These are phyloP conservation scores for Nomada flava DNA, from an alignment of 2,888 invertebrate species.

Conservation along the genomic window DNA sequence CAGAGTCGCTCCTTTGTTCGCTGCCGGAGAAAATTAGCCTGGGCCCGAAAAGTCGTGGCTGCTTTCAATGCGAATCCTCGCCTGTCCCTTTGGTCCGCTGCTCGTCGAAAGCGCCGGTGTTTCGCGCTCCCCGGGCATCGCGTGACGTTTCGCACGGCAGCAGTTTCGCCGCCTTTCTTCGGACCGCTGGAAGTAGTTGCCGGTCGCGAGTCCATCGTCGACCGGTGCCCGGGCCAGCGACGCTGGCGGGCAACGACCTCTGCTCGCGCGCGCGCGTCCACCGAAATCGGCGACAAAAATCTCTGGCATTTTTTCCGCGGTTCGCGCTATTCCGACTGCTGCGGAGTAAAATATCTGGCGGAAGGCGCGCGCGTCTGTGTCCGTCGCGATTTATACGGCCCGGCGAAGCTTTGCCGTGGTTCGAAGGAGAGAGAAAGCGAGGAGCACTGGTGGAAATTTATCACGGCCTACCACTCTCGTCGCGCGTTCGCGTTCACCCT, in stretches of 20 bases:
- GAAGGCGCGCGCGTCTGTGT: slow-evolving; percentile 14
- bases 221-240: background rate
- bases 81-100: background rate
- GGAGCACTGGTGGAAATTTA: slow-evolving; percentile 64
- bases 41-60: slow-evolving; percentile 3
- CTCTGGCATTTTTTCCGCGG: slow-evolving; percentile 25
- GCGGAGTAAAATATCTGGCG: slow-evolving; percentile 56
- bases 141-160: slow-evolving; percentile 31
- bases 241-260: slow-evolving; percentile 22
- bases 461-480: slow-evolving; percentile 63
- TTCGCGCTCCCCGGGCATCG: slow-evolving; percentile 10
- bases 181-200: background rate
- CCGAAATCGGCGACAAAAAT: slow-evolving; percentile 28
- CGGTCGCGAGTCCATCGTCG: slow-evolving; percentile 1
- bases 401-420: slow-evolving; percentile 60
- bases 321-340: slow-evolving; percentile 13
- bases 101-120: slow-evolving; percentile 1
- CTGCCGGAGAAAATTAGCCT: slow-evolving; percentile 53
- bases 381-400: slow-evolving; percentile 60
- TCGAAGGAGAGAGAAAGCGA: slow-evolving; percentile 39
- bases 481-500: slow-evolving; percentile 55
- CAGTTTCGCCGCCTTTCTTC: background rate
- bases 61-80: background rate
- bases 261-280: background rate
- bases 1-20: slow-evolving; percentile 44